Evolutionary conservation across 2,888 invertebrate species (phyloP).

Genomic region (Spodoptera littoralis): DNA sequence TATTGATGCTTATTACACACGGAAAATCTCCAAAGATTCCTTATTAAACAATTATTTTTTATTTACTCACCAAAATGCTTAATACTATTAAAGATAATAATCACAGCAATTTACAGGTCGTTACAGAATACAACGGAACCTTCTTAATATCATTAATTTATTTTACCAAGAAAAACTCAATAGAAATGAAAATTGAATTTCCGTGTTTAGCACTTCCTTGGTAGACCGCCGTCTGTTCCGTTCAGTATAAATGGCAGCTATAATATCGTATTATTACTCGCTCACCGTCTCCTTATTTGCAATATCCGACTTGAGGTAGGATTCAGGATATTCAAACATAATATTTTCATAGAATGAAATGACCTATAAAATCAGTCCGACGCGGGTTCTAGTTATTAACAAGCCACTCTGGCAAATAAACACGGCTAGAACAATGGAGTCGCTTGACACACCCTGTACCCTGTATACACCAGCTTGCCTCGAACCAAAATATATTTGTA

Average conservation of each 20-base stretch:
- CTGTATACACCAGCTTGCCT: constrained; percentile 12
- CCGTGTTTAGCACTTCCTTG: constrained; percentile 20
- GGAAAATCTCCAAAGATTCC: no score
- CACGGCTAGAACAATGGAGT: constrained; percentile 18
- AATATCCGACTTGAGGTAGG: constrained; percentile 40
- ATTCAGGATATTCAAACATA: constrained; percentile 24
- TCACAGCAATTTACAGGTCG: constrained; percentile 14
- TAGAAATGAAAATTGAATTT: constrained; percentile 40
- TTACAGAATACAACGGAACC: constrained; percentile 19
- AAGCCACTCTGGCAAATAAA: constrained; percentile 9
- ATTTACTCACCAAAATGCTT: no score
- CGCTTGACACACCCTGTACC: neutral
- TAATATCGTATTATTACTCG: constrained; percentile 47
- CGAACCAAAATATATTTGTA: constrained; percentile 29
- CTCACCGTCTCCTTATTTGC: constrained; percentile 43
- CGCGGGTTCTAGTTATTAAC: constrained; percentile 6
- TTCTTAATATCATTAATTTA: constrained; percentile 14
- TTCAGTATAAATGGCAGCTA: constrained; percentile 39
- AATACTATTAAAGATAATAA: constrained; percentile 17
- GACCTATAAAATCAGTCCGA: constrained; percentile 16
- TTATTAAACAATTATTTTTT: no score
- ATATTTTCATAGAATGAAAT: constrained; percentile 32
- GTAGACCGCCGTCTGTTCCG: constrained; percentile 24
- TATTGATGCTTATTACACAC: no score
- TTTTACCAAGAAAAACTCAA: constrained; percentile 21